Conservation (phyloP, 2,113 vertebrate species). For the Indri indri region DNA sequence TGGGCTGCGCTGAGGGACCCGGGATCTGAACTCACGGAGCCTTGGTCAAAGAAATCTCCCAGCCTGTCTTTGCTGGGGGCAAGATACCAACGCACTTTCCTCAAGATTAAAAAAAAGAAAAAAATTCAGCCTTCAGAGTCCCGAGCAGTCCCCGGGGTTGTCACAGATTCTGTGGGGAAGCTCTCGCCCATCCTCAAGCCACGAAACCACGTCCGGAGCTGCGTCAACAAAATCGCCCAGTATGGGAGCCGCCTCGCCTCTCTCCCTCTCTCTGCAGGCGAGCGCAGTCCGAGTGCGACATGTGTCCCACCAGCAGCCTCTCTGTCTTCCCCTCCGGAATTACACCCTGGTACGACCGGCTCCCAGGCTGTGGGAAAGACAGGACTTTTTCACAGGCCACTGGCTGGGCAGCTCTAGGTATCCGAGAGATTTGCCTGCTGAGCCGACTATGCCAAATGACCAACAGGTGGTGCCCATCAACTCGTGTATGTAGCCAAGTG, state of each 20-base stretch:
- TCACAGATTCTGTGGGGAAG: not conserved
- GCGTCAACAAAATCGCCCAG: not conserved
- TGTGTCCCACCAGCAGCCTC: too few relatives aligned
- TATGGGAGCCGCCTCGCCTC: not conserved
- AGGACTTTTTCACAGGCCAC: not conserved
- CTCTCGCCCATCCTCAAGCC: not conserved
- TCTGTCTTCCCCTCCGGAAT: not conserved
- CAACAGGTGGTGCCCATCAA: fast-evolving
- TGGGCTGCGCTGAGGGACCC: not conserved
- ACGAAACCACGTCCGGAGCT: not conserved
- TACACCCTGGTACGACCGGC: not conserved
- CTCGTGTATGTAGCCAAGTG: not conserved
- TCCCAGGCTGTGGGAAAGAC: not conserved
- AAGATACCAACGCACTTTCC: not conserved
- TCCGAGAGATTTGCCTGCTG: not conserved
- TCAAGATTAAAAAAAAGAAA: not conserved
- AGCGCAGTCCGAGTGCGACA: not conserved
- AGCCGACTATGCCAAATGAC: not conserved
- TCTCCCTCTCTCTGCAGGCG: not conserved
- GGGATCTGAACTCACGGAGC: not conserved
- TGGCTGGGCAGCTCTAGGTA: not conserved
- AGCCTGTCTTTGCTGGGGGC: not conserved
- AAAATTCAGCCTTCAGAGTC: not conserved
- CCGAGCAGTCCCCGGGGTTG: not conserved
- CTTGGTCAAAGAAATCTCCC: not conserved